These are phyloP conservation scores for Anniella stebbinsi DNA, from an alignment of 2,797 vertebrate species.

Conservation along the genomic window DNA sequence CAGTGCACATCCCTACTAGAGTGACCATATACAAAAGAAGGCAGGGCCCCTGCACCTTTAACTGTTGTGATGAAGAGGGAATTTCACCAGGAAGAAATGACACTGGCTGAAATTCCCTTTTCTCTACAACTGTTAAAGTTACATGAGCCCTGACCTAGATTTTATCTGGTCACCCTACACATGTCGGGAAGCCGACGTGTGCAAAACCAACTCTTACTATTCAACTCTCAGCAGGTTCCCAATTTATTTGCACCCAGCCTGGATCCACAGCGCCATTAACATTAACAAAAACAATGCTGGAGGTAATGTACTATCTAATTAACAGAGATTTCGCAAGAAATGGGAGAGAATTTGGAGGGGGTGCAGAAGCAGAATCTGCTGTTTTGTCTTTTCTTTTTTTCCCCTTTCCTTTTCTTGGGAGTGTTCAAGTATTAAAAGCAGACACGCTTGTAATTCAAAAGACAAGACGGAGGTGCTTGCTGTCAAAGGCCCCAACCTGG, in stretches of 20 bases:
- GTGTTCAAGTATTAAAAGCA: conserved; percentile 54
- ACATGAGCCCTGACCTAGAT: no score
- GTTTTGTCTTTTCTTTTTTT: not conserved
- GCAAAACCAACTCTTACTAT: conserved; percentile 53
- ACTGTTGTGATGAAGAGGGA: no score
- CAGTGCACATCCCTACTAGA: no score
- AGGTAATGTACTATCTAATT: conserved; percentile 66
- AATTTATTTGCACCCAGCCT: conserved; percentile 53
- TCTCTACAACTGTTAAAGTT: no score
- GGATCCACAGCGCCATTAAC: conserved; percentile 64
- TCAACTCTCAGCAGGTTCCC: conserved; percentile 66
- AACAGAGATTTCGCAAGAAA: conserved; percentile 63
- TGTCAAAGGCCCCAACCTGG: no score
- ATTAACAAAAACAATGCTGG: conserved; percentile 62
- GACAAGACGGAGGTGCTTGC: no score
- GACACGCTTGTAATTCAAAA: conserved; percentile 60
- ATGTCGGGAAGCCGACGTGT: not conserved
- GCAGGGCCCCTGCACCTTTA: no score
- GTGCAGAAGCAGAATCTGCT: conserved; percentile 34
- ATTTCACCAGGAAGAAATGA: no score
- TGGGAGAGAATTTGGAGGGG: conserved; percentile 45
- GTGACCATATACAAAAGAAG: no score
- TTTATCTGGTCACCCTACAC: no score
- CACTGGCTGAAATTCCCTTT: no score
- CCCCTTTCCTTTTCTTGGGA: conserved; percentile 50